A percentile compares a stretch with the other conserved stretches of the same genome.
Evolutionary conservation across 2,888 invertebrate species (phyloP).

Genomic region (Conchocele bisecta): DNA sequence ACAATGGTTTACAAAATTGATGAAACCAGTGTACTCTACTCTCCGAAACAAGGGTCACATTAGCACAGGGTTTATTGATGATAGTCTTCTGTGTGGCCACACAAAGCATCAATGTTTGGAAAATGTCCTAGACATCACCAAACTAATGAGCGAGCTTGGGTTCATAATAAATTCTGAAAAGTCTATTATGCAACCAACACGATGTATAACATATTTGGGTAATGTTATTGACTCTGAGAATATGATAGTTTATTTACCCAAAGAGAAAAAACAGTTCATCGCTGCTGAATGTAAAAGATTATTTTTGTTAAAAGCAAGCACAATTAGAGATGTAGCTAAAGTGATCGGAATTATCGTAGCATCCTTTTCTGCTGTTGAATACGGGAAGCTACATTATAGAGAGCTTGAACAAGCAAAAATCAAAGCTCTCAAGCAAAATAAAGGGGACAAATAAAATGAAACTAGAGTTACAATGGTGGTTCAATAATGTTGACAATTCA

Average conservation of each 20-base stretch:
- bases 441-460: constrained; percentile 30
- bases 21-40: constrained; percentile 53
- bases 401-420: constrained; percentile 35
- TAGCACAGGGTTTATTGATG: constrained; percentile 52
- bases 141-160: constrained; percentile 18
- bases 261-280: constrained; percentile 34
- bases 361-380: constrained; percentile 41
- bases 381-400: constrained; percentile 37
- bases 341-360: constrained; percentile 44
- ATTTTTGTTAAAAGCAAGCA: neutral
- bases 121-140: constrained; percentile 13
- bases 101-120: constrained; percentile 13
- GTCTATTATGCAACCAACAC: constrained; percentile 29
- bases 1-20: constrained; percentile 54
- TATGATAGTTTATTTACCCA: constrained; percentile 42
- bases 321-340: constrained; percentile 31
- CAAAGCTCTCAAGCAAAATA: constrained; percentile 17
- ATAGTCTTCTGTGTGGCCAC: constrained; percentile 26
- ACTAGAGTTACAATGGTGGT: constrained; percentile 38
- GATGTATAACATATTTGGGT: constrained; percentile 33
- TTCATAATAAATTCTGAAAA: constrained; percentile 41
- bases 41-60: constrained; percentile 34
- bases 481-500: constrained; percentile 27
- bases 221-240: constrained; percentile 38
- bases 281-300: constrained; percentile 1